Base-by-base conservation (phyloP, 2,113 vertebrate genomes). In the Oncorhynchus tshawytscha region DNA sequence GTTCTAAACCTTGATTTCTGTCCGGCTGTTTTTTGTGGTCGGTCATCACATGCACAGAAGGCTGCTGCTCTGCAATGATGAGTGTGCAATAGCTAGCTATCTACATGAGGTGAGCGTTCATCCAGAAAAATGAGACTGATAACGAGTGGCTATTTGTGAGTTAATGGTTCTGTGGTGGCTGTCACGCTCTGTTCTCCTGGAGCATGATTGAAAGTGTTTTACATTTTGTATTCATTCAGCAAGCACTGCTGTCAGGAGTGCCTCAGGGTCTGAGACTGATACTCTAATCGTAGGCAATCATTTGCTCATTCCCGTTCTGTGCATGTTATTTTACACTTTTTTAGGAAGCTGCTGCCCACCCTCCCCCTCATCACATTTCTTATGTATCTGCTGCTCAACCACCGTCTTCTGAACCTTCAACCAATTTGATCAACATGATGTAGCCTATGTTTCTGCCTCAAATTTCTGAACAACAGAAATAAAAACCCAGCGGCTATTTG, bases 211-310 rank as follows among this genome's bases (percentile, higher is more conserved):
- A 25, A 54, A 74, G 59, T 1, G 5, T 54, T 51, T 25, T 84
- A 71, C 76, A 83, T 78, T 49, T 49, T 48, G 39, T 49, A 76
- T 81, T 84, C 20, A 85, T 62, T 62, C 5, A 11, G 59, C 5
- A n/a, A 2, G 20, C 59, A 20, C 59, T 15, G 51, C 18, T 16
- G 16, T 54, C 16, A 18, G 51, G 51, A 54, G 16, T 4, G 16
- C 4, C 16, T 54, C 51, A 16, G 15, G 1, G 39, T 11, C 39
- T 45, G 15, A 54, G 51, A 62, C 59, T 62, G n/a, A n/a, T n/a
- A n/a, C n/a, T n/a, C n/a, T n/a, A n/a, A n/a, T n/a, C n/a, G n/a
- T n/a, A n/a, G n/a, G n/a, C n/a, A 18, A 54, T 54, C 16, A 54
- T 34, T 34, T 7, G 34, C 51, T 54, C 51, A 54, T 18, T 16